Conservation (phyloP, 2,888 invertebrate species). For the Sipha maydis region DNA sequence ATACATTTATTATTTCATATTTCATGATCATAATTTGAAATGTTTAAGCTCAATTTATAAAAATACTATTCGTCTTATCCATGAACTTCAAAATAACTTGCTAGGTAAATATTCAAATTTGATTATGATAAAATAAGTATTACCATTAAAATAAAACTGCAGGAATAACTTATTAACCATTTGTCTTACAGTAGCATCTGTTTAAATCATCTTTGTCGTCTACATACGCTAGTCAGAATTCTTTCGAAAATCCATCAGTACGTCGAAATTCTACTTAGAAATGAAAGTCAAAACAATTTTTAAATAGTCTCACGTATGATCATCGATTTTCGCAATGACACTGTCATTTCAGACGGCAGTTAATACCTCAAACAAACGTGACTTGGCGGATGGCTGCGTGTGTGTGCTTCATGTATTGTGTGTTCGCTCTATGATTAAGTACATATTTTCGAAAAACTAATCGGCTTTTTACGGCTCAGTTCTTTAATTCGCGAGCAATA, state of each 20-base stretch:
- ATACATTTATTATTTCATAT: too few species aligned
- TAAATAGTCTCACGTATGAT: not conserved
- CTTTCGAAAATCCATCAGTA: not conserved
- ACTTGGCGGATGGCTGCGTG: not conserved
- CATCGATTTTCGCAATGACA: not conserved
- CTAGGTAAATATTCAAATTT: too few species aligned
- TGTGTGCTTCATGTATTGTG: not conserved
- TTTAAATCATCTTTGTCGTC: too few species aligned
- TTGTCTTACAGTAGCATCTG: too few species aligned
- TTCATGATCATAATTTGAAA: too few species aligned
- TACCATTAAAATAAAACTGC: too few species aligned
- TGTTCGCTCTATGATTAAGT: not conserved
- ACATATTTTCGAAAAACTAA: not conserved
- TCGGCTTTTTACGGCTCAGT: not conserved
- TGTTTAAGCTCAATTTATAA: too few species aligned
- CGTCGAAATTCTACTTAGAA: not conserved
- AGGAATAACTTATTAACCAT: too few species aligned
- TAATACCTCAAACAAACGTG: not conserved
- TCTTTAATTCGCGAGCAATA: not conserved
- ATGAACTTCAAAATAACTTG: too few species aligned
- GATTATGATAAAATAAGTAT: too few species aligned
- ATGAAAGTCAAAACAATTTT: not conserved
- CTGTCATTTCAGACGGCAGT: not conserved
- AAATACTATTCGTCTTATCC: too few species aligned
- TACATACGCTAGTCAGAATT: not conserved